These are phyloP conservation scores for Brachypodius melanocephalos DNA, from an alignment of 2,113 vertebrate genomes.

Conservation along the genomic window DNA sequence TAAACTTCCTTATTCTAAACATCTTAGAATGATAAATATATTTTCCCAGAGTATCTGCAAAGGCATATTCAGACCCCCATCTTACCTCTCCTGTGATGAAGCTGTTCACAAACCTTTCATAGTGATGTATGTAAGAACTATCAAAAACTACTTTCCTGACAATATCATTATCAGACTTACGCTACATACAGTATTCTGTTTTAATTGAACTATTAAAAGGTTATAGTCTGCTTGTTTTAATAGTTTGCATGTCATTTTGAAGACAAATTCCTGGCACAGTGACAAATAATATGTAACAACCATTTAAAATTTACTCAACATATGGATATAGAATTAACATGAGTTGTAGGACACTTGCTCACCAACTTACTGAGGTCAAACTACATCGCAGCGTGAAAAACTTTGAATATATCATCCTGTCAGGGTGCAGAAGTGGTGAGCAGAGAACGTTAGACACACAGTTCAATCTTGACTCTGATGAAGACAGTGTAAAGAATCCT, in stretches of 20 bases:
- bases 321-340: not conserved
- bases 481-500: not conserved
- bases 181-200: not conserved
- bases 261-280: not conserved
- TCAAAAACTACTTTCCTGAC: not conserved
- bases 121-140: not conserved
- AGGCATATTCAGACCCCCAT: not conserved
- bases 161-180: not conserved
- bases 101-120: not conserved
- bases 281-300: not conserved
- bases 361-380: not conserved
- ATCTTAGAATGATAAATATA: not conserved
- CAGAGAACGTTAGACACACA: not conserved
- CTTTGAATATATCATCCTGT: not conserved
- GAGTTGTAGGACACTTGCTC: not conserved
- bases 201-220: not conserved
- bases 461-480: not conserved
- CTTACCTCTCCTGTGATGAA: not conserved
- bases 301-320: not conserved
- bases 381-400: not conserved
- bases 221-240: not conserved
- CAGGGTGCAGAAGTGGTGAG: not conserved
- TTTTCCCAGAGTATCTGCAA: not conserved
- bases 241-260: not conserved
- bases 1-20: not conserved